phyloP scores from a whole-genome alignment of 2,888 invertebrate species.

The Pyrrhia umbra region DNA sequence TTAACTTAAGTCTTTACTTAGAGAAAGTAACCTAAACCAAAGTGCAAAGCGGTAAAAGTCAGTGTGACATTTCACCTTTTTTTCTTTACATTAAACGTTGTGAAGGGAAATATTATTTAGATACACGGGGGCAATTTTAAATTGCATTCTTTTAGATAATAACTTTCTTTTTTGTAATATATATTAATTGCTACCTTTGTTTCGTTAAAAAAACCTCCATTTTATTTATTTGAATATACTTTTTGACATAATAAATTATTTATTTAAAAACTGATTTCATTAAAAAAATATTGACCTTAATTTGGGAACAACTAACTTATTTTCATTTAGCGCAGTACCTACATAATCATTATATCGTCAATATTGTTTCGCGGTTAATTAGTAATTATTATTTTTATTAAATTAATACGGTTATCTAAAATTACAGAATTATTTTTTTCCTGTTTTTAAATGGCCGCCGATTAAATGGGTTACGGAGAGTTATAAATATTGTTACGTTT shows the following conservation, averaged over 20 bases:
- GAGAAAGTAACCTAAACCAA: constrained; percentile 75
- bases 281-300: too few species aligned
- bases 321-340: too few species aligned
- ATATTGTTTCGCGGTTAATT: too few species aligned
- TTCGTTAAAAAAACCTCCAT: too few species aligned
- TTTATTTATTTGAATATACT: too few species aligned
- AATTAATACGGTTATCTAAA: neutral
- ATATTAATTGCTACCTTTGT: too few species aligned
- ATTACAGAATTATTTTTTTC: neutral
- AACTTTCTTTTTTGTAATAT: neutral
- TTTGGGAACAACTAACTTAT: too few species aligned
- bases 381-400: neutral
- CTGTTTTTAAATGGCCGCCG: neutral
- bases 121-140: neutral
- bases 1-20: constrained; percentile 59
- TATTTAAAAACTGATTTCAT: too few species aligned
- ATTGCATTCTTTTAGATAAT: neutral
- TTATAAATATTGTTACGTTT: too few species aligned
- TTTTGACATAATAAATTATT: too few species aligned
- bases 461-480: neutral
- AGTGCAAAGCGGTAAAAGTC: constrained; percentile 70
- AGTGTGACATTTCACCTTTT: constrained; percentile 65
- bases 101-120: constrained; percentile 4
- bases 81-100: constrained; percentile 18
- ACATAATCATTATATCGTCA: too few species aligned